Base-by-base conservation (phyloP, 1,140 invertebrate genomes). In the Eurytemora carolleeae region DNA sequence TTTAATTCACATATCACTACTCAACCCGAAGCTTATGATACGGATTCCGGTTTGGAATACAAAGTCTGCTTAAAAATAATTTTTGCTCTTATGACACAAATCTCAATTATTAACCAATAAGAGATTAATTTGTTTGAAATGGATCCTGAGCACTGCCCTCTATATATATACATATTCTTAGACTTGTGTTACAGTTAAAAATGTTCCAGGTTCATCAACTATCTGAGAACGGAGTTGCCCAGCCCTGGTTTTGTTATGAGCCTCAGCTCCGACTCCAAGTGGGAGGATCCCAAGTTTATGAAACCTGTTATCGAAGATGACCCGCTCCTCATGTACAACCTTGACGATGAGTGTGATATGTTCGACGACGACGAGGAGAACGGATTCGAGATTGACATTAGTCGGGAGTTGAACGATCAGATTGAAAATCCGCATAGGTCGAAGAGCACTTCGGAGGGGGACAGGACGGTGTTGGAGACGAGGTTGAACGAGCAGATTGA, bases 181-280 rank as follows among this genome's bases (percentile, higher is more conserved):
- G n/a, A 12, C 7, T 44, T 44, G 31, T n/a, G 31, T 44, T 44
- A 44, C 7, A 44, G 7, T 12, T 12, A n/a, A 44, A 12, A 44
- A 44, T 12, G 31, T 66, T 89, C 92, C 19, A 88, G 87, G 71
- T 73, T 92, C 65, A 81, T 93, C 16, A 93, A 93, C 74, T 94
- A 81, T 68, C 83, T 92, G 58, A 78, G 86, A 66, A 74, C 71
- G 24, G 74, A 80, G 58, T 79, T 80, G 66, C 69, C 79, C 19
- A 71, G 66, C n/a, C 73, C 76, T 26, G 70, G 80, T 52, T 73
- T 77, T 21, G 70, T 86, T 16, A 76, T 77, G 44, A 71, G 71
- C 16, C 67, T 55, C 7, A 16, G 75, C 2, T 69, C 73, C 21
- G 69, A 74, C 59, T 70, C 76, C 15, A 66, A 76, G 1, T 88